A percentile compares a stretch with the other conserved stretches of the same genome.
Conservation (phyloP, 2,888 invertebrate species). For the Lasioglossum malachurum region DNA sequence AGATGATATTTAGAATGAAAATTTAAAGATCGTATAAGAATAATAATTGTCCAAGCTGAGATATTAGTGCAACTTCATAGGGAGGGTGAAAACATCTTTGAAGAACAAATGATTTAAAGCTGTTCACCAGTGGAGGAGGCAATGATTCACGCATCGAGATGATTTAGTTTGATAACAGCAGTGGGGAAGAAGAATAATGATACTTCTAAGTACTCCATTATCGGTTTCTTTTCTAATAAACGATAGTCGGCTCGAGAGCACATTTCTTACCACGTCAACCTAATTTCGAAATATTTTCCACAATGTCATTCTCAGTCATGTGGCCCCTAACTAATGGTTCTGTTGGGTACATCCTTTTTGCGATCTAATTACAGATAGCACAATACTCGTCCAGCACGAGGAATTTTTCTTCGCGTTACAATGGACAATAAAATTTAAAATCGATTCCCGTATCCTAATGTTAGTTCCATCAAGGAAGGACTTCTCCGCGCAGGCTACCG, state of each 20-base stretch:
- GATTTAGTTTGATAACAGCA: conserved; percentile 1
- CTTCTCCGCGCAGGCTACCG: too few relatives aligned
- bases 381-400: background rate
- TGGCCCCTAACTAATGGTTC: background rate
- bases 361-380: background rate
- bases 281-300: background rate
- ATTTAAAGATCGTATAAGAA: background rate
- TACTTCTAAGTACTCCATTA: background rate
- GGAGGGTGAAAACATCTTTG: background rate
- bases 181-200: background rate
- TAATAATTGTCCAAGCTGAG: background rate
- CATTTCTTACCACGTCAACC: background rate
- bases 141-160: background rate
- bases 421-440: background rate
- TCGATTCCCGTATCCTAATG: too few relatives aligned
- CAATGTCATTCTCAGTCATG: background rate
- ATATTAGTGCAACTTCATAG: background rate
- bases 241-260: background rate
- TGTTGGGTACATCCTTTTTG: background rate
- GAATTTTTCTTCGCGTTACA: background rate
- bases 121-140: background rate
- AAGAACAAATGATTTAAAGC: background rate
- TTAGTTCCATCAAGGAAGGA: too few relatives aligned
- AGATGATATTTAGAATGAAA: background rate
- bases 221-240: conserved; percentile 1